Base-by-base conservation (phyloP, 2,888 invertebrate species). In the Agrilus cyanescens region DNA sequence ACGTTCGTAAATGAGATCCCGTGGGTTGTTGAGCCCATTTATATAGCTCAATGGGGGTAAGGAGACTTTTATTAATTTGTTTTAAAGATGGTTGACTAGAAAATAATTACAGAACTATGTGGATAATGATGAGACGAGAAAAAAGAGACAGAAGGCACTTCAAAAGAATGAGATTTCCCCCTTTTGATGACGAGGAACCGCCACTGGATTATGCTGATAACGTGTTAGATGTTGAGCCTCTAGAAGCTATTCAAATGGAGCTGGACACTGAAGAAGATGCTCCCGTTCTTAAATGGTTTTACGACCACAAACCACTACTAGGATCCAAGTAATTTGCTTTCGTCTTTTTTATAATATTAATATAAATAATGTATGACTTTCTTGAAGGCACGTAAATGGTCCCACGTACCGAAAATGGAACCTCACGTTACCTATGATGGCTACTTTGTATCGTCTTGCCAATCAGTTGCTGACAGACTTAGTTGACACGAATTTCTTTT, bases 1-100 rank as follows among this genome's bases (percentile, higher is more conserved):
- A 97, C 98, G 6, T 99, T 99, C 69, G 96, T 98, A 4, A 98
- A 99, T 71, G 98, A 99, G 73, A 98, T 99, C 57, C 98, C 98
- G 2, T 96, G 97, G 94, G 95, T 97, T 3, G 88, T 98, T 55
- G 98, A 99, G 61, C 98, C 98, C 0, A 87, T 97, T 4, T 99
- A 97, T 63, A 95, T 99, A 52, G 97, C 97, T 1, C 98, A 99
- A 62, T 99, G 98, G 98, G 97, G 96, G 83, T 85, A 67, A 70
- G 73, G 10, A 20, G 10, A 25, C 25, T 3, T 4, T 25, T 10
- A n/a, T n/a, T n/a, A n/a, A n/a, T n/a, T n/a, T n/a, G n/a, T n/a
- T n/a, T n/a, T n/a, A n/a, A n/a, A n/a, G n/a, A n/a, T n/a, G n/a
- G n/a, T n/a, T n/a, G n/a, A n/a, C n/a, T n/a, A n/a, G n/a, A n/a